Conservation (phyloP, 2,888 invertebrate genomes). For the Perithous albicinctus region DNA sequence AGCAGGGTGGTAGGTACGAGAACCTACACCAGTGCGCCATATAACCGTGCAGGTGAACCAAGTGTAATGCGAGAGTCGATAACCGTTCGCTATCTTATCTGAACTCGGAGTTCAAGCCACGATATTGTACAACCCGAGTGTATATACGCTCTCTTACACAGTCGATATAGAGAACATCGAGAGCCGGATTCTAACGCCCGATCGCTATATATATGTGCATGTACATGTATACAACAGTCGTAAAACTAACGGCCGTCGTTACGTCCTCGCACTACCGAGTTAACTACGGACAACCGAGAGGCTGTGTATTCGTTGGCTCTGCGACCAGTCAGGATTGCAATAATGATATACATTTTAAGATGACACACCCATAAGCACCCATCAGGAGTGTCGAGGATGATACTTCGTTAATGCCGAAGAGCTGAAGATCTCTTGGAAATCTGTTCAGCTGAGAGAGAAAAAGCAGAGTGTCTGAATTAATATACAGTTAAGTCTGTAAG, state of each 20-base stretch:
- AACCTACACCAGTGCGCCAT: conserved; percentile 28
- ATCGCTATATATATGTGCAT: conserved; percentile 3
- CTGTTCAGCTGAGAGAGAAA: background rate
- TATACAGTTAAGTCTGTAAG: background rate
- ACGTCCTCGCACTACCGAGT: conserved; percentile 41
- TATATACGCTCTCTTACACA: conserved; percentile 34
- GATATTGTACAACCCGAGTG: conserved; percentile 60
- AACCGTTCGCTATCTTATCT: conserved; percentile 81
- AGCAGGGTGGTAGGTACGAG: conserved; percentile 52
- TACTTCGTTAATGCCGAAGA: background rate
- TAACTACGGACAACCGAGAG: background rate
- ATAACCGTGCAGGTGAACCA: conserved; percentile 79
- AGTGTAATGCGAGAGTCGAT: conserved; percentile 80
- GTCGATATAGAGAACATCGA: conserved; percentile 68
- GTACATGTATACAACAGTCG: conserved; percentile 38
- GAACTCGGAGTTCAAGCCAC: conserved; percentile 54
- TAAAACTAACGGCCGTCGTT: conserved; percentile 67
- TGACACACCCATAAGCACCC: background rate
- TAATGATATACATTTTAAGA: conserved; percentile 27
- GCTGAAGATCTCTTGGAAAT: background rate
- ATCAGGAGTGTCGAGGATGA: background rate
- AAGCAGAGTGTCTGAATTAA: background rate
- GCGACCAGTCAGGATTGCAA: background rate
- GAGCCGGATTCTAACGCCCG: conserved; percentile 69
- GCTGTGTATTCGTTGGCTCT: conserved; percentile 14